Conservation (phyloP, 2,888 invertebrate species). For the Drosophila paranaensis region DNA sequence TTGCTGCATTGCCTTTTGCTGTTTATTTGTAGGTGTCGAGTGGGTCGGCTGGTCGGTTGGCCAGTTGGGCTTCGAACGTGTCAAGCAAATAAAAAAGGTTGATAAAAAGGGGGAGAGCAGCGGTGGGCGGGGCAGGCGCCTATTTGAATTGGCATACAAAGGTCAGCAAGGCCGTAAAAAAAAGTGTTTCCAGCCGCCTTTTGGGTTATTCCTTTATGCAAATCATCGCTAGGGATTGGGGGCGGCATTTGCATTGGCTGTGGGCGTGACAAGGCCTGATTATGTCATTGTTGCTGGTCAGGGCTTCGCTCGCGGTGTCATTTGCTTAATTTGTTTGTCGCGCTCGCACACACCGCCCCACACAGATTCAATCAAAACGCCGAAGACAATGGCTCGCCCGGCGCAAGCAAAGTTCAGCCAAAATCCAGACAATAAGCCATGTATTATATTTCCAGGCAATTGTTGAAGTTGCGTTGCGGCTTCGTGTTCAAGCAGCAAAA, state of each 20-base stretch:
- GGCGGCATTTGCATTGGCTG: conserved; percentile 17
- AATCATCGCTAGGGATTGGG: conserved; percentile 47
- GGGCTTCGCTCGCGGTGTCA: conserved; percentile 41
- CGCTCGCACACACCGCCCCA: conserved; percentile 16
- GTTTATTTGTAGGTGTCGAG: conserved; percentile 34
- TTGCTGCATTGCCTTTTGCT: conserved; percentile 53
- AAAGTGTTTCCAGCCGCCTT: conserved; percentile 28
- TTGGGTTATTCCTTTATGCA: conserved; percentile 67
- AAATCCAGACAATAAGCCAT: conserved; percentile 37
- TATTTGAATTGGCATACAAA: conserved; percentile 37
- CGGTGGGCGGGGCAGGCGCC: conserved; percentile 7
- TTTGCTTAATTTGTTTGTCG: conserved; percentile 57
- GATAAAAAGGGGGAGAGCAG: background rate
- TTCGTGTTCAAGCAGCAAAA: conserved; percentile 67
- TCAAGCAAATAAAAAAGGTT: conserved; percentile 63
- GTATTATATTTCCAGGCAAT: conserved; percentile 61
- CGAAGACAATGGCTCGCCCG: conserved; percentile 26
- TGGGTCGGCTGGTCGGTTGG: conserved; percentile 13
- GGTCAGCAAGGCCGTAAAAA: conserved; percentile 55
- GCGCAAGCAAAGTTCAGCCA: conserved; percentile 43
- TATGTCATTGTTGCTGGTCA: conserved; percentile 34
- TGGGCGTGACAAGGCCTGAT: conserved; percentile 44
- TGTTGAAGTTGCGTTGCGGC: conserved; percentile 45
- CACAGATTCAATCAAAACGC: conserved; percentile 49
- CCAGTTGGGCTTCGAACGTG: conserved; percentile 53